Conservation (phyloP, 2,113 vertebrate species). For the Ageneiosus marmoratus region DNA sequence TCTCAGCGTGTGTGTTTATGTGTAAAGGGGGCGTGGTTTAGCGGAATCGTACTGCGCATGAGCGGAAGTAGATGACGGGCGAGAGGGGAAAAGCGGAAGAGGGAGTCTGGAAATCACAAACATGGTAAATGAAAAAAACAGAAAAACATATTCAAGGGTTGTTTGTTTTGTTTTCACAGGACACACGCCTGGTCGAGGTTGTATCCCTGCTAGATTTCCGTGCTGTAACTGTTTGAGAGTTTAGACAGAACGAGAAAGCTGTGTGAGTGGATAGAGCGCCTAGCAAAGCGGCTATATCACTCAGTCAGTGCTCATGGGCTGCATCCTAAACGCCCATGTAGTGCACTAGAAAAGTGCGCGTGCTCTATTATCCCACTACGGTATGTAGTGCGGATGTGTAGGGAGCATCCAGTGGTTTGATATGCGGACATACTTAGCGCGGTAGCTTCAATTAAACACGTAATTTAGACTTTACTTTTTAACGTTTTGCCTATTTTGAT, state of each 20-base stretch:
- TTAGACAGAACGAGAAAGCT: neutral
- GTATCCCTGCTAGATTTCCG: neutral
- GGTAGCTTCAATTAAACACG: constrained; percentile 15
- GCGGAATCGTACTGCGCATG: constrained; percentile 79
- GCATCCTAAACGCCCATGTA: neutral
- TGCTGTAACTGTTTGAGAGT: neutral
- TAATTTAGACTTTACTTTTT: neutral
- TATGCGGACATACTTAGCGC: neutral
- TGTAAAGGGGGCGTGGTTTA: constrained; percentile 15
- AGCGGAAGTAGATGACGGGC: constrained; percentile 74
- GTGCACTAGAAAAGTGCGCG: neutral
- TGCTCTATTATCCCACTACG: neutral
- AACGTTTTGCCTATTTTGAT: neutral
- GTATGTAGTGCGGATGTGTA: neutral
- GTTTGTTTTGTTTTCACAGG: neutral
- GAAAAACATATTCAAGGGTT: neutral
- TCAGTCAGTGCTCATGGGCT: neutral
- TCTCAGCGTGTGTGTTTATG: neutral
- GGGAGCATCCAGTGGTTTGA: neutral
- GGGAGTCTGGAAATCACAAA: constrained; percentile 74
- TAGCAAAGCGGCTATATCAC: neutral
- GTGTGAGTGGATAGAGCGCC: neutral
- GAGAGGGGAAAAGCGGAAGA: constrained; percentile 73
- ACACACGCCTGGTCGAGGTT: no score
- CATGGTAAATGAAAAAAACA: constrained; percentile 69